These are phyloP conservation scores for Caenorhabditis tropicalis DNA, from an alignment of 1,140 invertebrate genomes.

Conservation along the genomic window DNA sequence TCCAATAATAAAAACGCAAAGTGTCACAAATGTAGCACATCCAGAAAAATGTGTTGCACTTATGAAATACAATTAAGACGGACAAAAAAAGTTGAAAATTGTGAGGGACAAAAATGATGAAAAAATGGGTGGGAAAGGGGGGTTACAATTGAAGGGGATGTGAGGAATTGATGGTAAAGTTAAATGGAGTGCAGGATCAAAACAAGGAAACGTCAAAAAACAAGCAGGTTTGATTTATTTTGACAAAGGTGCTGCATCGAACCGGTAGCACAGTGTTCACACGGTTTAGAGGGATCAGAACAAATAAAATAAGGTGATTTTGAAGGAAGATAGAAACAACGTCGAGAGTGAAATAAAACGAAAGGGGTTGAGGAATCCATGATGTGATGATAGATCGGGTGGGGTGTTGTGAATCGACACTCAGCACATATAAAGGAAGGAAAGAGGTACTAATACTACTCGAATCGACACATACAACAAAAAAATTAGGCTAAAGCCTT, in stretches of 20 bases:
- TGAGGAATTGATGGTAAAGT: background rate
- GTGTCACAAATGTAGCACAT: slow-evolving; percentile 19
- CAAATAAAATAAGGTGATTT: slow-evolving; percentile 12
- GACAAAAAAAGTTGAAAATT: background rate
- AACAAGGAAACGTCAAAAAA: background rate
- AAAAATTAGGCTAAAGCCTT: background rate
- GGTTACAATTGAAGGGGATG: background rate
- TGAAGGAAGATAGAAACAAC: background rate
- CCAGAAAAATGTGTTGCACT: slow-evolving; percentile 2
- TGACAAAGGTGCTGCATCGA: slow-evolving; percentile 6
- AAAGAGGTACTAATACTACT: slow-evolving; percentile 13
- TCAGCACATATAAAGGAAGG: background rate
- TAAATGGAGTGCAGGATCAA: background rate
- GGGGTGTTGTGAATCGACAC: slow-evolving; percentile 17
- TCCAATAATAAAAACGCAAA: slow-evolving; percentile 24
- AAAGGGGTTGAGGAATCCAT: background rate
- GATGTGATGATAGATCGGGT: slow-evolving; percentile 31
- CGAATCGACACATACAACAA: slow-evolving; percentile 40
- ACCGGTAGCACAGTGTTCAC: slow-evolving; percentile 36
- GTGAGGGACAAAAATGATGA: slow-evolving; percentile 10
- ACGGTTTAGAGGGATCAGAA: background rate
- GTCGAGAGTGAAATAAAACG: background rate
- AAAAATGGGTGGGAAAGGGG: too few relatives aligned
- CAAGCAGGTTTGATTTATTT: background rate
- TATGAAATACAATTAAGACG: slow-evolving; percentile 30